Conservation (phyloP, 1,140 invertebrate genomes). For the Drosophila azteca region DNA sequence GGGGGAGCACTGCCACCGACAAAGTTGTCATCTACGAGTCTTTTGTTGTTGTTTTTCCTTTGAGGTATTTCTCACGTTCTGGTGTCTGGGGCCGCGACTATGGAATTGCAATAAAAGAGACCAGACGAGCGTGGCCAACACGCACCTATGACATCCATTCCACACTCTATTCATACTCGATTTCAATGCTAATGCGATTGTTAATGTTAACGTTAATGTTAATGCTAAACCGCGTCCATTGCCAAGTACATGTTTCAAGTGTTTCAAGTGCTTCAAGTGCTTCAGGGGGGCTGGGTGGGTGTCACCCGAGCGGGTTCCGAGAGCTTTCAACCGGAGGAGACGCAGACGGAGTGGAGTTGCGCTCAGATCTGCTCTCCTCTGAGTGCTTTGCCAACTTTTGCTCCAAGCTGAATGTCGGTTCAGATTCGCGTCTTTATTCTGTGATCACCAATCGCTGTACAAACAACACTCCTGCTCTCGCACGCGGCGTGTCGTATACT, state of each 20-base stretch:
- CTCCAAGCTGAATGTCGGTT: constrained; percentile 58
- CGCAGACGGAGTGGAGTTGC: constrained; percentile 22
- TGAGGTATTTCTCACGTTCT: constrained; percentile 65
- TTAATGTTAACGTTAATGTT: constrained; percentile 51
- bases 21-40: constrained; percentile 27
- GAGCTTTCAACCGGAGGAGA: constrained; percentile 43
- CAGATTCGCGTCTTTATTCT: constrained; percentile 65
- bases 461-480: constrained; percentile 35
- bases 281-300: constrained; percentile 14
- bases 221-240: constrained; percentile 57
- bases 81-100: constrained; percentile 51
- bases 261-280: not conserved
- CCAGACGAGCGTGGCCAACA: constrained; percentile 28
- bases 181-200: too few relatives aligned
- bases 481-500: constrained; percentile 58
- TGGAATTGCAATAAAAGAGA: constrained; percentile 55
- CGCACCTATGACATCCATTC: constrained; percentile 7
- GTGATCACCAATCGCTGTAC: constrained; percentile 57
- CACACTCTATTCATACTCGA: too few relatives aligned
- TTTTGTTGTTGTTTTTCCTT: not conserved
- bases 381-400: constrained; percentile 46
- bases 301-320: constrained; percentile 64
- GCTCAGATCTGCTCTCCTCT: constrained; percentile 10
- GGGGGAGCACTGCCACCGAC: constrained; percentile 12
- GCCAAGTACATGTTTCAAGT: constrained; percentile 42